Conservation (phyloP, 1,140 invertebrate species). For the Leptonema lineaticorne region DNA sequence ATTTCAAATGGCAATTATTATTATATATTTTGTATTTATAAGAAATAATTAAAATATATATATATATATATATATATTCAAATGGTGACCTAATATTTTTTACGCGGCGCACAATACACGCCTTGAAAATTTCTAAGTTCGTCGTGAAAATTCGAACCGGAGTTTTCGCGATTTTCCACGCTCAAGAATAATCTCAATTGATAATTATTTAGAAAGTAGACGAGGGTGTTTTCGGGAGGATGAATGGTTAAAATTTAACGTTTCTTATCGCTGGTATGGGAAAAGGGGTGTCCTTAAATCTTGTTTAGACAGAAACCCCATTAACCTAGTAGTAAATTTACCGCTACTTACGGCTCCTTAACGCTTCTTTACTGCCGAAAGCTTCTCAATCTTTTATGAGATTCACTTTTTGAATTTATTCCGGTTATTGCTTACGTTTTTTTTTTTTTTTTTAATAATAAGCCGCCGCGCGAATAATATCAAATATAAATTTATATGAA, state of each 20-base stretch:
- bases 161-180: background rate
- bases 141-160: background rate
- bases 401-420: background rate
- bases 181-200: background rate
- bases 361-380: constrained; percentile 14
- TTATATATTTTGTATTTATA: background rate
- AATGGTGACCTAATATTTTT: background rate
- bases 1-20: background rate
- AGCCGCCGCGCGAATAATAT: no score
- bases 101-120: background rate
- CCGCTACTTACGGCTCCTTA: constrained; percentile 15
- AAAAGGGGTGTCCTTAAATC: constrained; percentile 4
- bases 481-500: no score
- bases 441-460: no score
- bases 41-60: background rate
- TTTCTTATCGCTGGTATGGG: background rate
- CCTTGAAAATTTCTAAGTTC: background rate
- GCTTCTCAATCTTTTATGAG: constrained; percentile 15
- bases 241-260: constrained; percentile 1
- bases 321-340: constrained; percentile 18
- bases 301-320: constrained; percentile 18
- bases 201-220: constrained; percentile 13
- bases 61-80: background rate
- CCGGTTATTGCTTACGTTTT: no score
- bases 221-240: no score